These are phyloP conservation scores for Mechanitis messenoides DNA, from an alignment of 2,888 invertebrate genomes.

Conservation along the genomic window DNA sequence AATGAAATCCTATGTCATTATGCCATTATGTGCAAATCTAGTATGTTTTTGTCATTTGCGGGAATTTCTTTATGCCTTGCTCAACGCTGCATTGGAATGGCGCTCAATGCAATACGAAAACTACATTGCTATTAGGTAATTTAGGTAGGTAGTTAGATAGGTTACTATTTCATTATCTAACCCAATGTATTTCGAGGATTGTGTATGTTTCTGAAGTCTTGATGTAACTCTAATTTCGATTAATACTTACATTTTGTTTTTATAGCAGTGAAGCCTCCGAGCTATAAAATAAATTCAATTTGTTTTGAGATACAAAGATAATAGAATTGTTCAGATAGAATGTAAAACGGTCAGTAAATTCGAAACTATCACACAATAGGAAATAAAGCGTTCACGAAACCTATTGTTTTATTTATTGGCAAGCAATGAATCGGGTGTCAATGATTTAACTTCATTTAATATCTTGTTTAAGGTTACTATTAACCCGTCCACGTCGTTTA, in stretches of 20 bases:
- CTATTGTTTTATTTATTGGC: slow-evolving; percentile 18
- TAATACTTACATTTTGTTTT: slow-evolving; percentile 1
- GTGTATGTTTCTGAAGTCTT: too few species aligned
- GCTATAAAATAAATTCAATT: slow-evolving; percentile 7
- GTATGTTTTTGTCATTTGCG: slow-evolving; percentile 12
- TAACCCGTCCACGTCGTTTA: slow-evolving; percentile 39
- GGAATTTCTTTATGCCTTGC: too few species aligned
- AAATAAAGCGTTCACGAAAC: slow-evolving; percentile 1
- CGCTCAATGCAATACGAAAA: too few species aligned
- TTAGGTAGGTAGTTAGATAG: too few species aligned
- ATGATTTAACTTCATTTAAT: slow-evolving; percentile 34
- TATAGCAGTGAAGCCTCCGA: not conserved
- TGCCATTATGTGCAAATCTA: slow-evolving; percentile 25
- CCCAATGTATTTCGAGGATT: too few species aligned
- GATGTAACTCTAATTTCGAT: slow-evolving; percentile 7
- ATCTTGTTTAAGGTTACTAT: slow-evolving; percentile 39
- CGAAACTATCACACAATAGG: slow-evolving; percentile 6
- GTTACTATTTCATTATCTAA: too few species aligned
- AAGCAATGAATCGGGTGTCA: slow-evolving; percentile 15
- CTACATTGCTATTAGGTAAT: too few species aligned
- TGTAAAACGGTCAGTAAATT: slow-evolving; percentile 6
- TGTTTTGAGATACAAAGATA: slow-evolving; percentile 6
- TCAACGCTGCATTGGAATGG: too few species aligned
- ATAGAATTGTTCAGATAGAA: slow-evolving; percentile 3
- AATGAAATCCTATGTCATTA: slow-evolving; percentile 8